Evolutionary conservation across 2,888 invertebrate genomes (phyloP).

Genomic region (Corythucha ciliata): DNA sequence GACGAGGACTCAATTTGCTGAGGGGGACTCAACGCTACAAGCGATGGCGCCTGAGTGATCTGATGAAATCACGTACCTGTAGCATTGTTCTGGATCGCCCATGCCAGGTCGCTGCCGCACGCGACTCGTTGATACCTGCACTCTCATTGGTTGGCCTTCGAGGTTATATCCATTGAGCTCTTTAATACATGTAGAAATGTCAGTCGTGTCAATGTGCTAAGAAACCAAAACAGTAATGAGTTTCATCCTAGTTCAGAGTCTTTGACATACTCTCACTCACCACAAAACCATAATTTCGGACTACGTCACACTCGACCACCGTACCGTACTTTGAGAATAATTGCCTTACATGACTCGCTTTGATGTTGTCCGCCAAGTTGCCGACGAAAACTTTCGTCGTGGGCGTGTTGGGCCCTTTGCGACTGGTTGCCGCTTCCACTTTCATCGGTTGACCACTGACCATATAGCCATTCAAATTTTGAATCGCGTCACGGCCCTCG

Average conservation of each 20-base stretch:
- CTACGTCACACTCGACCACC: slow-evolving; percentile 95
- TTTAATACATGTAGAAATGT: slow-evolving; percentile 82
- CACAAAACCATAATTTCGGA: slow-evolving; percentile 64
- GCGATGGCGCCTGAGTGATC: no score
- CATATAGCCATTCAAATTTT: slow-evolving; percentile 75
- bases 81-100: slow-evolving; percentile 94
- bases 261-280: no score
- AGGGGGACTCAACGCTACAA: no score
- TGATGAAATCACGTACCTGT: slow-evolving; percentile 43
- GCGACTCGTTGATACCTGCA: slow-evolving; percentile 87
- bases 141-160: slow-evolving; percentile 82
- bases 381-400: slow-evolving; percentile 95
- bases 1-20: not conserved
- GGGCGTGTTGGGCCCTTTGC: slow-evolving; percentile 78
- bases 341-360: slow-evolving; percentile 82
- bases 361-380: slow-evolving; percentile 86
- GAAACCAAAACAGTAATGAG: slow-evolving; percentile 5
- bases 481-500: slow-evolving; percentile 85
- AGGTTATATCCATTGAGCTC: slow-evolving; percentile 85
- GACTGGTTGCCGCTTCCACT: slow-evolving; percentile 83
- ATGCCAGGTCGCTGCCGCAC: slow-evolving; percentile 91
- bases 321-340: slow-evolving; percentile 91
- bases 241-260: no score
- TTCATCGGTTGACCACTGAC: slow-evolving; percentile 82
- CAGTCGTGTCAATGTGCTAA: slow-evolving; percentile 78